Evolutionary conservation across 2,113 vertebrate species (phyloP), one percentile per base, ranked within the genome.

Genomic region (Lophotis ruficrista): DNA sequence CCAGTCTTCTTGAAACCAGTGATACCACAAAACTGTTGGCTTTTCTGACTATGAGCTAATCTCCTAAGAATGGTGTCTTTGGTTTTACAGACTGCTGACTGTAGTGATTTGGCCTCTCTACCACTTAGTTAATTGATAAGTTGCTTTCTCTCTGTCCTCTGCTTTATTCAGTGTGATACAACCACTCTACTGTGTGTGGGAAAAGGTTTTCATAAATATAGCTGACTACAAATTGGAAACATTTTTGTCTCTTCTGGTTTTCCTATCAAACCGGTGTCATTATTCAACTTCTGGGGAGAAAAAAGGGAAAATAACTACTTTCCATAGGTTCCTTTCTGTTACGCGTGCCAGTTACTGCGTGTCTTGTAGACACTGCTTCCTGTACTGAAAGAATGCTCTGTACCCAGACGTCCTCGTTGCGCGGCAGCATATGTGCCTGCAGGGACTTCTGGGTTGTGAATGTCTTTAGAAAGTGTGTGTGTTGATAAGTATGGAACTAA

Each of bases 71-170:
- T 83, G 93, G 37, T 71, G 68, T 92, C 90, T 97, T 92, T 96
- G 92, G 93, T 97, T 97, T 97, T 86, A n/a, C 80, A 95, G 92
- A 95, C 90, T 95, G 94, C 96, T 92, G 94, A 97, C 58, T 54
- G 70, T 56, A 89, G 86, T 50, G 72, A 65, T 76, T 90, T 92
- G n/a, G 72, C 79, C 41, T 85, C 87, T 93, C 48, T 81, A 70
- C 88, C 31, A 51, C 48, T 72, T 83, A 76, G 56, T 38, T 91
- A 93, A 94, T 92, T 97, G 96, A 97, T 96, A 97, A 98, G 78
- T 95, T 93, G 87, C 69, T 79, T n/a, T 91, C 78, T 71, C 43
- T 89, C 84, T 77, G 57, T 87, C 69, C 56, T 95, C 45, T 51
- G 56, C 90, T 95, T 94, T 94, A 22, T 72, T 75, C 86, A 83